Conservation (phyloP, 1,140 invertebrate genomes). For the Leucophenga varia region DNA sequence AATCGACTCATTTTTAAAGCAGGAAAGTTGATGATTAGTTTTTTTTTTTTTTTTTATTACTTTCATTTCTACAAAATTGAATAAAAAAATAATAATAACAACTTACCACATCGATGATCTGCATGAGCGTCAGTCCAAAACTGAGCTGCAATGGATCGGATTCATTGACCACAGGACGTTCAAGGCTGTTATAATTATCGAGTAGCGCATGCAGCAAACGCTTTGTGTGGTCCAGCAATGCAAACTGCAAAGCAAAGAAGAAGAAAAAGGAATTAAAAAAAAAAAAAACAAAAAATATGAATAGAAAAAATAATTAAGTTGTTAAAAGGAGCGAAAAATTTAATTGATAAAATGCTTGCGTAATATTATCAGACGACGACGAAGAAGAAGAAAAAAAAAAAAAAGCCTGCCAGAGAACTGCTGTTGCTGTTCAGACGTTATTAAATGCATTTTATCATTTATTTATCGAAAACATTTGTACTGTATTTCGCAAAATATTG, state of each 20-base stretch:
- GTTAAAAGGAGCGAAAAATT: slow-evolving; percentile 3
- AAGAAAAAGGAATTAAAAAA: slow-evolving; percentile 2
- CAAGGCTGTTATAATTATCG: slow-evolving; percentile 93
- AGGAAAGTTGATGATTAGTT: too few relatives aligned
- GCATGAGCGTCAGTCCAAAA: slow-evolving; percentile 97
- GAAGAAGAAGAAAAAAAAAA: too few relatives aligned
- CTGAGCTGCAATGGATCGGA: slow-evolving; percentile 91
- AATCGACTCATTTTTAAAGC: too few relatives aligned
- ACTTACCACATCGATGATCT: slow-evolving; percentile 99
- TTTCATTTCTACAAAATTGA: background rate
- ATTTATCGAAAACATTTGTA: too few relatives aligned
- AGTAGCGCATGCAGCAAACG: slow-evolving; percentile 87
- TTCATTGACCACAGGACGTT: slow-evolving; percentile 96
- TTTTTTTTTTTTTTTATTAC: too few relatives aligned
- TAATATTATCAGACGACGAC: too few relatives aligned
- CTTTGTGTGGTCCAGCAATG: slow-evolving; percentile 85
- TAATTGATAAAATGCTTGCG: too few relatives aligned
- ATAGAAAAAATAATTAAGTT: too few relatives aligned
- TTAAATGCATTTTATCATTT: too few relatives aligned
- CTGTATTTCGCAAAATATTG: too few relatives aligned
- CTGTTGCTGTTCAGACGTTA: too few relatives aligned
- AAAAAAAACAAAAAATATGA: background rate
- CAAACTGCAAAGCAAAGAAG: slow-evolving; percentile 63
- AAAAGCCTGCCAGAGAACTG: too few relatives aligned
- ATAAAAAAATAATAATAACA: background rate